phyloP scores from a whole-genome alignment of 2,888 invertebrate genomes.

The Xestobium rufovillosum region DNA sequence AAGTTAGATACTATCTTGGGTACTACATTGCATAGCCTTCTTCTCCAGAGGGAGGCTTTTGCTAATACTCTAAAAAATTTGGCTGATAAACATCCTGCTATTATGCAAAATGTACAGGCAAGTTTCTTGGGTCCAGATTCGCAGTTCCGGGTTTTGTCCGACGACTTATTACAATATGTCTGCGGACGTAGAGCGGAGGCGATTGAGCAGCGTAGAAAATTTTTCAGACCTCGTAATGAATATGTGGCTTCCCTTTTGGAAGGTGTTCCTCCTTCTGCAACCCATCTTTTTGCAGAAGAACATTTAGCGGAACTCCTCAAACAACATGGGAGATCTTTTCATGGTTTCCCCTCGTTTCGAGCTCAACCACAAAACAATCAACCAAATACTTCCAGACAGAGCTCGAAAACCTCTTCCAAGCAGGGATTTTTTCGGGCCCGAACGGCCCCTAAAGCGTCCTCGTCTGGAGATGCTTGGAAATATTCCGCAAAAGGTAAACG shows the following conservation, averaged over 20 bases:
- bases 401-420: neutral
- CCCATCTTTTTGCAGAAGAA: constrained; percentile 14
- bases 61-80: constrained; percentile 9
- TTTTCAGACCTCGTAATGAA: constrained; percentile 10
- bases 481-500: neutral
- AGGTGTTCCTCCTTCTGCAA: constrained; percentile 11
- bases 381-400: neutral
- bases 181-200: constrained; percentile 15
- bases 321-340: constrained; percentile 10
- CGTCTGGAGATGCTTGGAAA: constrained; percentile 1
- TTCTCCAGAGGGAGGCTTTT: constrained; percentile 14
- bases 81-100: neutral
- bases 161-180: constrained; percentile 18
- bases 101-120: constrained; percentile 1
- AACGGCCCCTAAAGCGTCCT: constrained; percentile 3
- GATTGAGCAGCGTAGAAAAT: constrained; percentile 16
- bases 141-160: constrained; percentile 14
- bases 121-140: constrained; percentile 9
- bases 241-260: constrained; percentile 7
- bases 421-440: too few species aligned
- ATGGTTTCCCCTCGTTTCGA: neutral
- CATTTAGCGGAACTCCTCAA: constrained; percentile 9
- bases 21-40: constrained; percentile 8
- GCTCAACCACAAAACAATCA: neutral
- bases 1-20: constrained; percentile 12